Evolutionary conservation across 2,888 invertebrate species (phyloP), one percentile per base, ranked within the genome.

Genomic region (Boloria selene): DNA sequence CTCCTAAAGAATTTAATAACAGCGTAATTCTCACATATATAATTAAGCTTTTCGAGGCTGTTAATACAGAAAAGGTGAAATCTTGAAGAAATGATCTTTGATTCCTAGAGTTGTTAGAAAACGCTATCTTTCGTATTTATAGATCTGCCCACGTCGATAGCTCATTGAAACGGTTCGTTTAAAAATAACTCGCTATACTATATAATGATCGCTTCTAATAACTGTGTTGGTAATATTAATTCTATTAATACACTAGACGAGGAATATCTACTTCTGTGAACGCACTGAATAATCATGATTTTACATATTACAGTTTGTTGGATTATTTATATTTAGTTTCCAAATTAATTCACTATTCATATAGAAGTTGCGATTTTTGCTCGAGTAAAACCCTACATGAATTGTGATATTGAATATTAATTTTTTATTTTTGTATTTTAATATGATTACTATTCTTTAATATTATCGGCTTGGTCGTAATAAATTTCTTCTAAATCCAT

Each of bases 21-120:
- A 80, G 83, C 79, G 78, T 67, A 69, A 65, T 77, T 76, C 82
- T 84, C 83, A 80, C 66, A 56, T 69, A 65, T 66, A 72, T 73
- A n/a, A n/a, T n/a, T n/a, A 70, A 69, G 76, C 80, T 78, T 38
- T 17, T 10, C 50, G 14, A 59, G 17, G 50, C 14, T 38, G 16
- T 49, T 18, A 44, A 44, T 44, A 7, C 44, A 44, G 14, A 18
- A 18, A n/a, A 47, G 13, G 4, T 31, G 26, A 49, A 59, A 59
- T 59, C 47, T 38, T 14, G 4, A 59, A 59, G 31, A 47, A 45
- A 4, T 2, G 16, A 42, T 13, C n/a, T 49, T 14, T 49, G 16
- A 59, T 38, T 38, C 49, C 17, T 14, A 38, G 16, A 59, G 38
- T 26, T 63, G 67, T 69, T 64, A 70, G 61, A 65, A 70, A 71